Evolutionary conservation across 2,113 vertebrate species (phyloP), one percentile per base, ranked within the genome.

Genomic region (Elephantulus edwardii): DNA sequence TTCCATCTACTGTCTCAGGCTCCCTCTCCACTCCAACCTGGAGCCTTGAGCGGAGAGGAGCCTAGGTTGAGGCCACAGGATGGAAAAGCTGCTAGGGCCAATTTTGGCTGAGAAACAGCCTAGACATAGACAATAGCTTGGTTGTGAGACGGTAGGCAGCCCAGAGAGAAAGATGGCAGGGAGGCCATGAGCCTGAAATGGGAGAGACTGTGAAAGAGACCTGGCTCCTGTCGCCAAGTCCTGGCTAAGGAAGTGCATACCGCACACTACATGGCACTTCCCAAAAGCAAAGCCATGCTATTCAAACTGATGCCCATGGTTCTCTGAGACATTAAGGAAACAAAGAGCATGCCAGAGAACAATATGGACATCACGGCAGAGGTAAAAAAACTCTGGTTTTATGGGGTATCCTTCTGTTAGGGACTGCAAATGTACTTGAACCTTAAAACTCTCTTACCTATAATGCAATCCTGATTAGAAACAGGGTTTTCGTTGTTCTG

Each of bases 111-210:
- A 56, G 72, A 76, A 33, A 46, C 9, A 46, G 42, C 60, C 14
- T 1, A 1, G 46, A 8, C 26, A n/a, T 33, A n/a, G n/a, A n/a
- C n/a, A n/a, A n/a, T n/a, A n/a, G 38, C 64, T 28, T 46, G 66
- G 72, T 3, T 4, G 30, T 30, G 6, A 35, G 24, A 60, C 62
- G 11, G 33, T 12, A 30, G 38, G n/a, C 50, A 4, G 33, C 17
- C 26, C 19, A 12, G 24, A 0, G 38, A 33, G 38, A 9, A 60
- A 46, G 42, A 58, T 35, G 33, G 4, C 74, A 13, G 16, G 38
- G 1, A 2, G 44, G 2, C 33, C 0, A 2, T 72, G 70, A 28
- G 30, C 48, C 0, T 0, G 24, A 6, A 24, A 7, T 5, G 42
- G 24, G n/a, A 50, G 60, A 56, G 24, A n/a, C 33, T 40, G 9